Evolutionary conservation across 2,797 vertebrate species (phyloP).

Genomic region (Champsocephalus esox): DNA sequence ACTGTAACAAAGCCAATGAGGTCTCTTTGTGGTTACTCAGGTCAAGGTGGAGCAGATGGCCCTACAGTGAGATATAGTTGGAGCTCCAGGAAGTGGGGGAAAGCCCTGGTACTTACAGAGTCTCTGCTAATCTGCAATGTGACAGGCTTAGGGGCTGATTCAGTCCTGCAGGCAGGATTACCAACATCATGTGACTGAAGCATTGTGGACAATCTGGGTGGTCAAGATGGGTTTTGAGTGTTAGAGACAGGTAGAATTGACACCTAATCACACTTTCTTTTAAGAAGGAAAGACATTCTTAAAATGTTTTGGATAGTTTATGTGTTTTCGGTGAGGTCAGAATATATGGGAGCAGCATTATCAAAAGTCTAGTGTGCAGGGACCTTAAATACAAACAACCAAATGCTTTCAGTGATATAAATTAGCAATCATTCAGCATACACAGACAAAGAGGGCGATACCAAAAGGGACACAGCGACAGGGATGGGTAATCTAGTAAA

Average conservation of each 20-base stretch:
- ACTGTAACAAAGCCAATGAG: not conserved
- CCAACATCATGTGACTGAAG: constrained; percentile 75
- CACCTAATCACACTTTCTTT: constrained; percentile 12
- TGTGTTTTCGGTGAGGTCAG: not conserved
- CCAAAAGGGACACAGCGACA: constrained; percentile 34
- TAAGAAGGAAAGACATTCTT: constrained; percentile 11
- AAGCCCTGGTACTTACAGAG: constrained; percentile 68
- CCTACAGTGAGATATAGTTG: constrained; percentile 30
- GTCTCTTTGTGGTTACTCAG: constrained; percentile 29
- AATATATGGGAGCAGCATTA: not conserved
- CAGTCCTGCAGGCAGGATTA: constrained; percentile 82
- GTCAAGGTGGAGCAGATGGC: constrained; percentile 62
- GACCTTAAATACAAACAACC: not conserved
- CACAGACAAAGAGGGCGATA: constrained; percentile 44
- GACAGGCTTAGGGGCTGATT: constrained; percentile 78
- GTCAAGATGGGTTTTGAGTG: constrained; percentile 43
- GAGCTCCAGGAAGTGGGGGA: constrained; percentile 64
- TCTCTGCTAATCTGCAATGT: constrained; percentile 79
- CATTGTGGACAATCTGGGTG: constrained; percentile 68
- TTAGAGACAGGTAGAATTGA: constrained; percentile 15
- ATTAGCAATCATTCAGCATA: constrained; percentile 39
- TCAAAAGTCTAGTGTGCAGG: not conserved
- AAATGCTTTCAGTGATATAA: constrained; percentile 35
- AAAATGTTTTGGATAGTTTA: not conserved
- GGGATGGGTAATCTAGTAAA: constrained; percentile 48